phyloP scores from a whole-genome alignment of 1,140 invertebrate genomes.

The Goniozus legneri region DNA sequence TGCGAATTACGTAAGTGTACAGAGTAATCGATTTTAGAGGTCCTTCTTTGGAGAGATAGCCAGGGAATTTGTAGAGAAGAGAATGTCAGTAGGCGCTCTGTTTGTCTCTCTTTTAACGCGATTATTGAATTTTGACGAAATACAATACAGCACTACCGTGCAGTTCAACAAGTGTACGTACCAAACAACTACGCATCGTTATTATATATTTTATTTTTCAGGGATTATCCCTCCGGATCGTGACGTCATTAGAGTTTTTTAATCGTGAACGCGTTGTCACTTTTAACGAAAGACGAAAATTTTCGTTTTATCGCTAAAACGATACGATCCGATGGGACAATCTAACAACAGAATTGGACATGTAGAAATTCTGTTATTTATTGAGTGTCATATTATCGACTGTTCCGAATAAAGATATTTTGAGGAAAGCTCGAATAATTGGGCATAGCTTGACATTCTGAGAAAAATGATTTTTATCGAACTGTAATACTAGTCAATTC shows the following conservation, averaged over 20 bases:
- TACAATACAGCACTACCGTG: constrained; percentile 32
- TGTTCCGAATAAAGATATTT: constrained; percentile 49
- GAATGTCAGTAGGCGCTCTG: constrained; percentile 29
- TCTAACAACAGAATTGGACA: constrained; percentile 42
- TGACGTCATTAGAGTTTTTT: neutral
- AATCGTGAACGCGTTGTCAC: neutral
- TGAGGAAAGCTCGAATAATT: constrained; percentile 46
- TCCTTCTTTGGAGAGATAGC: too few relatives aligned
- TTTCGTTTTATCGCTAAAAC: too few relatives aligned
- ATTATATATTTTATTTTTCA: constrained; percentile 42
- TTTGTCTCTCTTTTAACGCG: constrained; percentile 27
- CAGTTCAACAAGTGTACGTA: constrained; percentile 51
- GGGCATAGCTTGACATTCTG: constrained; percentile 41
- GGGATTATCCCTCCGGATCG: constrained; percentile 38
- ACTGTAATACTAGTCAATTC: too few relatives aligned
- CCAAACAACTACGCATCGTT: constrained; percentile 49
- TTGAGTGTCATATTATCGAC: constrained; percentile 52
- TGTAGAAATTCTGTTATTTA: constrained; percentile 54
- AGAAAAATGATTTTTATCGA: constrained; percentile 19
- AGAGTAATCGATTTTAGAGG: too few relatives aligned
- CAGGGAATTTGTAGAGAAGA: too few relatives aligned
- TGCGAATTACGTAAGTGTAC: too few relatives aligned
- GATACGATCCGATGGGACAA: constrained; percentile 37
- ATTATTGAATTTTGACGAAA: constrained; percentile 20
- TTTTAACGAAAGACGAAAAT: too few relatives aligned